Conservation (phyloP, 1,140 invertebrate species). For the Charaxes varanes region DNA sequence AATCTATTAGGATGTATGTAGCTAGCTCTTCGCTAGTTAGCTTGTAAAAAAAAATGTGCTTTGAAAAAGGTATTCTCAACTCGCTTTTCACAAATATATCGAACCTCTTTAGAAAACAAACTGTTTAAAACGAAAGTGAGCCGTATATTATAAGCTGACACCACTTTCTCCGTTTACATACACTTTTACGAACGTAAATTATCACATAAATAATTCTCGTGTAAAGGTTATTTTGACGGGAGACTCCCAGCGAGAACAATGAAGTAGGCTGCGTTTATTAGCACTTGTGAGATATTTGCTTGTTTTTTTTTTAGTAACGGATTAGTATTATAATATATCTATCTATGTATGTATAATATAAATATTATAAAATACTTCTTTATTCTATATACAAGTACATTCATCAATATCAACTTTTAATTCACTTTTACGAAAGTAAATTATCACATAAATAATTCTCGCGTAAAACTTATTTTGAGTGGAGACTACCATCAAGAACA, state of each 20-base stretch:
- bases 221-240: not conserved
- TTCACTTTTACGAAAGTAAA: slow-evolving; percentile 5
- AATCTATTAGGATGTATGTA: too few species aligned
- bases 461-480: slow-evolving; percentile 1
- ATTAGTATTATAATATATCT: too few species aligned
- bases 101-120: slow-evolving; percentile 4
- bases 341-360: too few species aligned
- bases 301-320: too few species aligned
- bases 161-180: slow-evolving; percentile 13
- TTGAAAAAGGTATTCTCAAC: too few species aligned
- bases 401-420: too few species aligned
- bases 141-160: slow-evolving; percentile 9
- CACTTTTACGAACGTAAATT: slow-evolving; percentile 4
- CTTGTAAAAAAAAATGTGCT: too few species aligned
- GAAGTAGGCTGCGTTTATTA: too few species aligned
- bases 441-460: slow-evolving; percentile 7
- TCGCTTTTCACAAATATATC: not conserved
- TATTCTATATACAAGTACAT: too few species aligned
- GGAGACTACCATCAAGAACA: not conserved
- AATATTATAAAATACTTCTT: too few species aligned
- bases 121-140: slow-evolving; percentile 11
- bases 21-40: too few species aligned
- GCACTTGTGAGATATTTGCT: too few species aligned
- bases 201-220: slow-evolving; percentile 7
- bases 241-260: not conserved